Evolutionary conservation across 2,113 vertebrate genomes (phyloP), one percentile per base, ranked within the genome.

Genomic region (Scomber colias): DNA sequence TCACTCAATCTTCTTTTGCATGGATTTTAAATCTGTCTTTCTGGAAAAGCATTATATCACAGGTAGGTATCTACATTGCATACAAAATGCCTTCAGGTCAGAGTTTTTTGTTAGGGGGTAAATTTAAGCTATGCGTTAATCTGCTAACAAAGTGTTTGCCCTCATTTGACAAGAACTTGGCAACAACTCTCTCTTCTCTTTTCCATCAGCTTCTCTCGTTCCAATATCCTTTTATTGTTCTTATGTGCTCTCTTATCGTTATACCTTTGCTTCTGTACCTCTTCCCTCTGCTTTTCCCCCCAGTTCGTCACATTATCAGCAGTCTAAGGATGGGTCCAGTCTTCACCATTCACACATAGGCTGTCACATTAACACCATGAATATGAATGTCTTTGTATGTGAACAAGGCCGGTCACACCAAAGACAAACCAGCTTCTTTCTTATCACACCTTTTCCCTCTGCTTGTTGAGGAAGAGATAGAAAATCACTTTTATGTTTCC

Each of bases 361-460:
- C n/a, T 57, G 45, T 77, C 69, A 54, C 24, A 35, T 30, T 50
- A 24, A 57, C 30, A 55, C 14, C 14, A 48, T 56, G 21, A 68
- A 81, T 75, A 54, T 55, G 15, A 57, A 71, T 8, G 31, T 56
- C 51, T 82, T 57, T 56, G 14, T 48, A n/a, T 59, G 63, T 64
- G 75, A 69, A 60, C 56, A 77, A 68, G 51, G 76, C 61, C 71
- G 71, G 27, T 67, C 54, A 71, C 65, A 61, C 44, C 9, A 7
- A 86, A 56, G 61, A 76, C 66, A 69, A 27, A 27, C 24, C 24
- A 27, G 24, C 31, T n/a, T 66, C 48, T 62, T 57, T 64, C 24
- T 66, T 76, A 61, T 72, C 61, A 55, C 0, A 69, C 53, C 5
- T 73, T 70, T 73, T 17, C 46, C 57, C 17, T 74, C 60, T 49